Conservation (phyloP, 1,140 invertebrate genomes). For the Bombus picipes region DNA sequence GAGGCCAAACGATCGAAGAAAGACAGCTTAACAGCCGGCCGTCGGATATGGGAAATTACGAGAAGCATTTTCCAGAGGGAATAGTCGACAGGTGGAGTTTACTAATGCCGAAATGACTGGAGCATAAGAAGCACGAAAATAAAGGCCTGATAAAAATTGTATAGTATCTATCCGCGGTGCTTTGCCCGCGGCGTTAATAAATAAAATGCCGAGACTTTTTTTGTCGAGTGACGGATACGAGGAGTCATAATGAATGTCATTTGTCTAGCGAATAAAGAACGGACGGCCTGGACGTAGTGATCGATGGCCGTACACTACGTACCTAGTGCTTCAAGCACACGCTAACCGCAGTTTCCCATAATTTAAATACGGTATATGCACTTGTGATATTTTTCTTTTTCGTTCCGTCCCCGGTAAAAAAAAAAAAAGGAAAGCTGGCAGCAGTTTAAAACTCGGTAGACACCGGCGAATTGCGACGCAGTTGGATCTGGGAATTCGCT, state of each 20-base stretch:
- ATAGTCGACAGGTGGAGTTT: background rate
- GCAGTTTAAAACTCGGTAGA: background rate
- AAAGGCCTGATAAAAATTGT: slow-evolving; percentile 58
- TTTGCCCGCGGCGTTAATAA: slow-evolving; percentile 55
- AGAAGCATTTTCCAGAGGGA: background rate
- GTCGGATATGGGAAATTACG: background rate
- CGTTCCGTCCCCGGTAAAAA: background rate
- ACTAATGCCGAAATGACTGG: slow-evolving; percentile 23
- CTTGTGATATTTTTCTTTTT: slow-evolving; percentile 41
- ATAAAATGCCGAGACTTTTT: slow-evolving; percentile 54
- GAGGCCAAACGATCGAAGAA: background rate
- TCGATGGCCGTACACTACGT: slow-evolving; percentile 56
- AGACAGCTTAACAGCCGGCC: background rate
- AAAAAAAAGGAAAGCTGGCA: background rate
- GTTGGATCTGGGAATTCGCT: background rate
- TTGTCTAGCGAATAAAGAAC: slow-evolving; percentile 66
- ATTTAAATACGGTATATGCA: slow-evolving; percentile 58
- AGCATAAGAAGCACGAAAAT: slow-evolving; percentile 56
- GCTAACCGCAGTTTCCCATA: slow-evolving; percentile 60
- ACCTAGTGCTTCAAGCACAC: slow-evolving; percentile 49
- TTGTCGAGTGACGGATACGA: slow-evolving; percentile 36
- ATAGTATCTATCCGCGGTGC: slow-evolving; percentile 41
- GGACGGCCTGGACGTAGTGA: slow-evolving; percentile 50
- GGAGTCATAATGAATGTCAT: slow-evolving; percentile 68
- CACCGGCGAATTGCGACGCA: background rate